Base-by-base conservation (phyloP, 2,888 invertebrate species). In the Drosophila villosipedis region DNA sequence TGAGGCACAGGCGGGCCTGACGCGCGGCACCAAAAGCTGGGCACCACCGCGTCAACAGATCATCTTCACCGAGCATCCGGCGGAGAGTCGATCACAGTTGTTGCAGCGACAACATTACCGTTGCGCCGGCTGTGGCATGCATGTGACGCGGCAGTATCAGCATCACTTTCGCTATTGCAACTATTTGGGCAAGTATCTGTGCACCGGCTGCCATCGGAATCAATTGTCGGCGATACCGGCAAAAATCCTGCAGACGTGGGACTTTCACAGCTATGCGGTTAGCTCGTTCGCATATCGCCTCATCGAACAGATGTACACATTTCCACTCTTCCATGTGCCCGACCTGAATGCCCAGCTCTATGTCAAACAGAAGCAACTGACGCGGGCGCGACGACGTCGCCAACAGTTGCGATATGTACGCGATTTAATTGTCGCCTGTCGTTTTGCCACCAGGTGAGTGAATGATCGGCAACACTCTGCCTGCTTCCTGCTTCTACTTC, bases 51-150 rank as follows among this genome's bases (percentile, higher is more conserved):
- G 97, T 68, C 95, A 96, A 39, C 97, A 97, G 93, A 96, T 97
- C 61, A 97, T 97, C 78, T 96, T 97, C 87, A 97, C 96, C 3
- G 94, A 96, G 67, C 97, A 97, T 94, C 95, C 96, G 5, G 80
- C 94, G 16, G 95, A 95, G 50, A 97, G 96, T 83, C 94, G 96
- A 50, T 95, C 95, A 86, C 94, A 94, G 63, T 89, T 96, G 41
- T 95, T 97, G 93, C 94, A 94, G 16, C 95, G 95, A 74, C 97
- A 98, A 92, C 96, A 96, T 87, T 96, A 96, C 89, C 94, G 96
- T 35, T 98, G 97, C 93, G 97, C 97, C 50, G 97, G 97, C 5
- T 98, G 97, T 93, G 97, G 97, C 1, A 96, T 96, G 95, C 95
- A 95, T 89, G 96, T 97, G 9, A 96, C 96, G 3, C 94, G 94